Conservation (phyloP, 2,113 vertebrate genomes). For the Maccullochella peelii region DNA sequence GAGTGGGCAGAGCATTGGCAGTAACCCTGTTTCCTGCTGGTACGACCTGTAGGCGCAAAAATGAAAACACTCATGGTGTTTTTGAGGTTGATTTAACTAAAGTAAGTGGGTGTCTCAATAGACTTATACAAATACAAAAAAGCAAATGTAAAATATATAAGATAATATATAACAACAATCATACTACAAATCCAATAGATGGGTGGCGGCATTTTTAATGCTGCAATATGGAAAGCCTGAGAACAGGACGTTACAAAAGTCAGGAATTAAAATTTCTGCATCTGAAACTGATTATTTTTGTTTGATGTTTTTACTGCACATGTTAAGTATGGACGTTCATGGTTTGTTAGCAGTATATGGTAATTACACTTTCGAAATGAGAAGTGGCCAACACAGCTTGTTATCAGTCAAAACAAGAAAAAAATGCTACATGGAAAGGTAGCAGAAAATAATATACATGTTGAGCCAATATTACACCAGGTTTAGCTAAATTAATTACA, state of each 20-base stretch:
- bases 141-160: background rate
- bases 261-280: background rate
- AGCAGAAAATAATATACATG: too few species aligned
- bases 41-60: slow-evolving; percentile 26
- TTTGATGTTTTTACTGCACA: background rate
- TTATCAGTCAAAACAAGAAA: too few species aligned
- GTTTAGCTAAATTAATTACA: too few species aligned
- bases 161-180: slow-evolving; percentile 1
- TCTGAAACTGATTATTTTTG: too few species aligned
- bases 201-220: too few species aligned
- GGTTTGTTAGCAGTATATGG: too few species aligned
- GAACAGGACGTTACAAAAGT: background rate
- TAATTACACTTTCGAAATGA: too few species aligned
- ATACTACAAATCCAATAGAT: background rate
- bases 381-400: too few species aligned
- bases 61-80: slow-evolving; percentile 19
- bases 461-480: too few species aligned
- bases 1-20: slow-evolving; percentile 39
- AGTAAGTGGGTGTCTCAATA: slow-evolving; percentile 10
- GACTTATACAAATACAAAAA: background rate
- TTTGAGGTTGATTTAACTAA: slow-evolving; percentile 24
- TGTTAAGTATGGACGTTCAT: too few species aligned
- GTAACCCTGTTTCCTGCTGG: slow-evolving; percentile 9
- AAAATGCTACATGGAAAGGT: too few species aligned
- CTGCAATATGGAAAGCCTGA: too few species aligned